phyloP scores from a whole-genome alignment of 2,113 vertebrate genomes.

The Panthera leo region DNA sequence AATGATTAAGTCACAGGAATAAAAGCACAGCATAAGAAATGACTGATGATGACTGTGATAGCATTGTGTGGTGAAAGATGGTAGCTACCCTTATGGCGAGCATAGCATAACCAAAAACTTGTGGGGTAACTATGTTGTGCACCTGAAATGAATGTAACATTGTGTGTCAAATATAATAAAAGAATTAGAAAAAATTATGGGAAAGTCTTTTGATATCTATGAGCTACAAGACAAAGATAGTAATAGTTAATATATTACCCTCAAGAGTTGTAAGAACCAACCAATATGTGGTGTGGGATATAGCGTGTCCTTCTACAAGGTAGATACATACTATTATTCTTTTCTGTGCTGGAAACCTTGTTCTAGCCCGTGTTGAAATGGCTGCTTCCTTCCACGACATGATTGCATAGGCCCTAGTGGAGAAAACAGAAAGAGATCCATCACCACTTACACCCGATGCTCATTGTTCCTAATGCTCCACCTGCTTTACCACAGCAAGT shows the following conservation, averaged over 20 bases:
- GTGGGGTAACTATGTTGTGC: neutral
- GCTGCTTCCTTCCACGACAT: neutral
- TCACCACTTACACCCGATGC: neutral
- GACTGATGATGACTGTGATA: neutral
- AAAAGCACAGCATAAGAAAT: neutral
- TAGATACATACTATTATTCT: neutral
- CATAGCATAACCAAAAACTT: neutral
- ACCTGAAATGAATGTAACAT: neutral
- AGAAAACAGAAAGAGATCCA: neutral
- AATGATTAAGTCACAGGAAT: neutral
- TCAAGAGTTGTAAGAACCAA: neutral
- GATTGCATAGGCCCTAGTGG: neutral
- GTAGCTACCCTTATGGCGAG: neutral
- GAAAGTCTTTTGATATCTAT: neutral
- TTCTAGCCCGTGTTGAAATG: neutral
- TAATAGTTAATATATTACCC: neutral
- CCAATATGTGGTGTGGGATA: neutral
- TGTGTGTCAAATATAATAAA: neutral
- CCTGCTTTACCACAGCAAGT: neutral
- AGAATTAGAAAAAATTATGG: neutral
- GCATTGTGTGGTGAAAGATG: neutral
- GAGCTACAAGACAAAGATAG: neutral
- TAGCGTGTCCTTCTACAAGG: rapidly evolving
- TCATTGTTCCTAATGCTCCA: neutral
- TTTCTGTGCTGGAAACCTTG: neutral